phyloP scores from a whole-genome alignment of 2,113 vertebrate species.

The Etia nguti region DNA sequence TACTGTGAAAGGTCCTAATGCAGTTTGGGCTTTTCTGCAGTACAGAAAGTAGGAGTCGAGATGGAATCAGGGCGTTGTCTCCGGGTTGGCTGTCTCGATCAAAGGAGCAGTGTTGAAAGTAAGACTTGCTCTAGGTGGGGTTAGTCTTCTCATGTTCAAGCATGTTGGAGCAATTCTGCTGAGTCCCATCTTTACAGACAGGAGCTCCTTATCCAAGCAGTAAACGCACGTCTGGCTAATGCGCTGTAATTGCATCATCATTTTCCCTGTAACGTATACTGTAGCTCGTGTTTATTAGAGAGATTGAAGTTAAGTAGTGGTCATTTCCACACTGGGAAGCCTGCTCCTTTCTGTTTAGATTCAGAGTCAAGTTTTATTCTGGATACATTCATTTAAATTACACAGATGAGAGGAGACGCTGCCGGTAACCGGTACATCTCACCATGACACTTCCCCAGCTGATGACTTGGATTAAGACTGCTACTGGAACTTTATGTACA shows the following conservation, averaged over 20 bases:
- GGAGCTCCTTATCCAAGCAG: background rate
- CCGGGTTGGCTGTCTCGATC: background rate
- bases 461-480: no score
- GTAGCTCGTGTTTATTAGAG: background rate
- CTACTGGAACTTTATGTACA: no score
- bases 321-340: background rate
- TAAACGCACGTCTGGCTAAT: background rate
- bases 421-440: background rate
- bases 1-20: background rate
- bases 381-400: background rate
- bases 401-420: background rate
- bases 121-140: conserved; percentile 26
- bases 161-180: conserved; percentile 58
- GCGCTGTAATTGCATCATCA: conserved; percentile 12
- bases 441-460: no score
- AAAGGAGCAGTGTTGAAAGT: conserved; percentile 24
- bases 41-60: background rate
- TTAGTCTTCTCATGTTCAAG: conserved; percentile 44
- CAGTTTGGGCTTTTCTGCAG: background rate
- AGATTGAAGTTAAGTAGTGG: background rate
- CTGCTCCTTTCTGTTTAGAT: background rate
- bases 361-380: background rate
- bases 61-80: conserved; percentile 22
- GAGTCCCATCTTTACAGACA: conserved; percentile 3
- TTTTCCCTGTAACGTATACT: background rate